Percentiles rank a stretch among this genome's conserved stretches.
phyloP scores from a whole-genome alignment of 64 coral and sea anemone species.

The Stichodactyla mertensii region DNA sequence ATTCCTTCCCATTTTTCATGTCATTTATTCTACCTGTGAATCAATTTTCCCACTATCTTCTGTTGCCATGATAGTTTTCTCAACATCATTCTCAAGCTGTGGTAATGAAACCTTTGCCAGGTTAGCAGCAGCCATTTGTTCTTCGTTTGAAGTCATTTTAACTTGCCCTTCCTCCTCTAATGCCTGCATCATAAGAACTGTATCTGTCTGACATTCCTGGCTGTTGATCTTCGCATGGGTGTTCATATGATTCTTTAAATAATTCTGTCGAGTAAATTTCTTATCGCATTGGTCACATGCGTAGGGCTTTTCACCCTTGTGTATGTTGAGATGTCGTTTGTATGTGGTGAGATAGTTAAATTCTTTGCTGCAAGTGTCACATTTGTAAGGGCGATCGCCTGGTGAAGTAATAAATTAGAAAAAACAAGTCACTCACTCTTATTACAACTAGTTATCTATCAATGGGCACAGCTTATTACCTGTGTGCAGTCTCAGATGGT shows the following conservation, averaged over 20 bases:
- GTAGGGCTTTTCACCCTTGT: conserved; percentile 92
- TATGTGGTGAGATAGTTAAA: conserved; percentile 99
- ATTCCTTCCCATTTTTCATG: neutral
- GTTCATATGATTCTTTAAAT: conserved; percentile 89
- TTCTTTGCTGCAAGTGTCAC: conserved; percentile 87
- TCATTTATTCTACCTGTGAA: neutral
- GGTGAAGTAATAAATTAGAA: neutral
- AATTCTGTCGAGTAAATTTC: conserved; percentile 92
- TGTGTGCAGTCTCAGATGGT: conserved; percentile 84
- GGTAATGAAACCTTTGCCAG: neutral
- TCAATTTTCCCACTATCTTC: neutral
- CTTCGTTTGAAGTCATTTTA: neutral
- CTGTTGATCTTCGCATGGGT: conserved; percentile 69
- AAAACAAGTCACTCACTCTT: neutral
- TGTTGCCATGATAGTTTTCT: neutral
- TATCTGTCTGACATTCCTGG: conserved; percentile 87
- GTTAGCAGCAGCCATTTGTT: conserved; percentile 9
- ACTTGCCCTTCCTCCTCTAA: conserved; percentile 28
- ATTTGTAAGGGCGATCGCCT: conserved; percentile 97
- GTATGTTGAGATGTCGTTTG: conserved; percentile 98
- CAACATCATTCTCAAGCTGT: neutral
- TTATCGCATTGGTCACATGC: conserved; percentile 87
- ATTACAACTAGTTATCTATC: too few relatives aligned
- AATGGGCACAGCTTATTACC: conserved; percentile 12
- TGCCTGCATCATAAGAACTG: conserved; percentile 8